phyloP scores from a whole-genome alignment of 30 jellyfish, hydroid and myxozoan genomes.

The Sanderia malayensis region DNA sequence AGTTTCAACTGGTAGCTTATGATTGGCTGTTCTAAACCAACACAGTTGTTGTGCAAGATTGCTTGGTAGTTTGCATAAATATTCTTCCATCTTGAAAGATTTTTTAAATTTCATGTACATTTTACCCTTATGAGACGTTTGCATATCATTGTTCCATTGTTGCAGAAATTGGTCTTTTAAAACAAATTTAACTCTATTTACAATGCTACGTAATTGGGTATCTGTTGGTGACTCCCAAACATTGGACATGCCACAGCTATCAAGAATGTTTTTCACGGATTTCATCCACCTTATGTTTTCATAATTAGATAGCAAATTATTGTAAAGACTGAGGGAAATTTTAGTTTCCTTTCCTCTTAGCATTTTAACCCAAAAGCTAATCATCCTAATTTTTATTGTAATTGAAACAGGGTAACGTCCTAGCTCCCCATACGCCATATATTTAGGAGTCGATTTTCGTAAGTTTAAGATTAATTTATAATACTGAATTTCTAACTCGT shows the following conservation, averaged over 20 bases:
- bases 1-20: background rate
- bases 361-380: background rate
- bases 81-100: background rate
- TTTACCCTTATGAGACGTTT: background rate
- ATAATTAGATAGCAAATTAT: too few relatives aligned
- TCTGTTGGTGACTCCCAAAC: background rate
- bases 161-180: background rate
- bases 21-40: background rate
- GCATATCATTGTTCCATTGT: background rate
- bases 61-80: background rate
- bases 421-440: background rate
- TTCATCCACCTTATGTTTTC: background rate
- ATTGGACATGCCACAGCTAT: background rate
- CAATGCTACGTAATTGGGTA: background rate
- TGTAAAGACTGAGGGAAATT: too few relatives aligned
- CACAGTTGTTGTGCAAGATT: background rate
- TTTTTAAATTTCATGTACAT: background rate
- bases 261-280: background rate
- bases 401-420: background rate
- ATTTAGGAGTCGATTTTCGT: conserved; percentile 3
- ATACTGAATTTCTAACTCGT: conserved; percentile 2
- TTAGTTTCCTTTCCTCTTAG: background rate
- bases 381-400: background rate
- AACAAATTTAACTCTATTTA: background rate
- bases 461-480: conserved; percentile 2